These are phyloP conservation scores for Tachina fera DNA, from an alignment of 2,888 invertebrate species.

Conservation along the genomic window DNA sequence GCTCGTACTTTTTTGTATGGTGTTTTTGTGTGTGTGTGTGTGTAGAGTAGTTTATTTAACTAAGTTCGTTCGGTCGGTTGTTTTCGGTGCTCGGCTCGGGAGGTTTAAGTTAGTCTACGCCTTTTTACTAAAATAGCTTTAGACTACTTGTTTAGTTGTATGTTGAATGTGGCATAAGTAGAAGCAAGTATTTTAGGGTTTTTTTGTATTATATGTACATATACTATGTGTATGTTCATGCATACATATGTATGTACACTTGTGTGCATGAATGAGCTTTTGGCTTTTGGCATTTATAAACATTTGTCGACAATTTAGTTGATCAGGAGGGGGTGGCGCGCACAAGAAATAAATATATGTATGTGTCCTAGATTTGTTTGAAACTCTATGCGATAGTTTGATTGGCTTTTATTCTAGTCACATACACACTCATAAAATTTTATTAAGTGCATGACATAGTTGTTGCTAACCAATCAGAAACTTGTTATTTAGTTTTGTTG, in stretches of 20 bases:
- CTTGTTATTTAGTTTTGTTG: slow-evolving; percentile 74
- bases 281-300: slow-evolving; percentile 71
- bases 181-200: slow-evolving; percentile 69
- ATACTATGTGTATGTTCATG: slow-evolving; percentile 9
- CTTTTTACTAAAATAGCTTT: slow-evolving; percentile 73
- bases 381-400: slow-evolving; percentile 83
- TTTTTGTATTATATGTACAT: slow-evolving; percentile 33
- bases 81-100: slow-evolving; percentile 73
- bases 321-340: slow-evolving; percentile 74
- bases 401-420: slow-evolving; percentile 79
- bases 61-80: slow-evolving; percentile 70
- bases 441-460: slow-evolving; percentile 66
- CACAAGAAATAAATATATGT: slow-evolving; percentile 63
- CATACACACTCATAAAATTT: slow-evolving; percentile 66
- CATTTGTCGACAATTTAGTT: slow-evolving; percentile 75
- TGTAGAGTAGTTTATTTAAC: slow-evolving; percentile 61
- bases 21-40: slow-evolving; percentile 50
- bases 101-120: slow-evolving; percentile 74
- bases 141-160: slow-evolving; percentile 51
- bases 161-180: slow-evolving; percentile 67
- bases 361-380: slow-evolving; percentile 83
- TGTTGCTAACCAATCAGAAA: slow-evolving; percentile 77
- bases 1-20: slow-evolving; percentile 61
- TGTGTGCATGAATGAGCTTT: slow-evolving; percentile 30
- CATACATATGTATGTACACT: slow-evolving; percentile 5